Evolutionary conservation across 2,113 vertebrate genomes (phyloP).

Genomic region (Drymodes brunneopygia): DNA sequence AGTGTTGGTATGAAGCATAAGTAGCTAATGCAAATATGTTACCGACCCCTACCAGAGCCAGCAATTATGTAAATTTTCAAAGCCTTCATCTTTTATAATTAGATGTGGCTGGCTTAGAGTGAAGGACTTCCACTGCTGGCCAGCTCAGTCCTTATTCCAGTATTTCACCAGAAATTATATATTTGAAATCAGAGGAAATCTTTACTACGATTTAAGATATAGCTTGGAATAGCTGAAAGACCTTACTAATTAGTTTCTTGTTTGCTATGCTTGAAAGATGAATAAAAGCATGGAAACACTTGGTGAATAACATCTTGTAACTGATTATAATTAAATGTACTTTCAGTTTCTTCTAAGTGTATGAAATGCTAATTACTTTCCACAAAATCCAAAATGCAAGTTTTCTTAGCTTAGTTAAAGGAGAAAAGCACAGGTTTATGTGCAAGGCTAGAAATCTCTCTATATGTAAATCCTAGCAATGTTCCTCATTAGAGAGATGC

Average conservation of each 20-base stretch:
- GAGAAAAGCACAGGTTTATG: background rate
- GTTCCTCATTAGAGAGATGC: background rate
- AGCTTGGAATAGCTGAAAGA: conserved; percentile 44
- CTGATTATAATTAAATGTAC: conserved; percentile 57
- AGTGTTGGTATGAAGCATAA: conserved; percentile 79
- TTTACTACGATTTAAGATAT: conserved; percentile 46
- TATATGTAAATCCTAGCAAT: background rate
- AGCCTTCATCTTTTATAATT: conserved; percentile 82
- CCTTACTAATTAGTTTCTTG: conserved; percentile 54
- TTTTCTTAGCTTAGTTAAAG: background rate
- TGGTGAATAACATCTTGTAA: conserved; percentile 28
- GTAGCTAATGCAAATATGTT: conserved; percentile 86
- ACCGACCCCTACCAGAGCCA: conserved; percentile 77
- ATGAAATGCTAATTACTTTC: conserved; percentile 59
- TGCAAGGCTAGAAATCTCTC: background rate
- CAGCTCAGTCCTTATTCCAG: conserved; percentile 51
- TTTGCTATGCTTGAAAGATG: conserved; percentile 65
- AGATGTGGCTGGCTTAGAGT: conserved; percentile 70
- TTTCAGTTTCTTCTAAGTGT: conserved; percentile 40
- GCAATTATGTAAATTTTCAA: conserved; percentile 82
- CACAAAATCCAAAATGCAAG: conserved; percentile 25
- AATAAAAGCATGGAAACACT: conserved; percentile 46
- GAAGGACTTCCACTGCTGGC: conserved; percentile 63
- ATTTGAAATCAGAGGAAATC: conserved; percentile 63
- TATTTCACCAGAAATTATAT: conserved; percentile 44